Conservation (phyloP, 2,797 vertebrate species). For the Mormyrops boulengeri region DNA sequence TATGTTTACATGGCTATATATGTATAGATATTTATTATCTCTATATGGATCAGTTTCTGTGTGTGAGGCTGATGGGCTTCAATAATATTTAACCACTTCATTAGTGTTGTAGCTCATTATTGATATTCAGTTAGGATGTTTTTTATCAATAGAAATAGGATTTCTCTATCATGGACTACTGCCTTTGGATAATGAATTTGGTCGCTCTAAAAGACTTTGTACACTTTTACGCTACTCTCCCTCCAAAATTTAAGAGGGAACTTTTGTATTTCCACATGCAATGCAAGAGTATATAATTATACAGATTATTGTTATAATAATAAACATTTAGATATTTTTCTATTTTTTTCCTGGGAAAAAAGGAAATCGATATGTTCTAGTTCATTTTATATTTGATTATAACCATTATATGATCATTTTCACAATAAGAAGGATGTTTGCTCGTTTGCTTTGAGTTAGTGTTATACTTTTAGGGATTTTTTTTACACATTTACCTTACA, state of each 20-base stretch:
- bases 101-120: slow-evolving; percentile 11
- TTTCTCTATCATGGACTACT: slow-evolving; percentile 15
- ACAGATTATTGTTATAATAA: slow-evolving; percentile 17
- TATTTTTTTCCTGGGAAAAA: slow-evolving; percentile 13
- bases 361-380: background rate
- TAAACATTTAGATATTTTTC: slow-evolving; percentile 28
- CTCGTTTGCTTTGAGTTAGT: slow-evolving; percentile 15
- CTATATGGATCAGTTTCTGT: slow-evolving; percentile 14
- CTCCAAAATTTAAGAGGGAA: slow-evolving; percentile 35
- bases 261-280: slow-evolving; percentile 46
- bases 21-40: slow-evolving; percentile 20
- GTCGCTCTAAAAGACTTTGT: slow-evolving; percentile 49
- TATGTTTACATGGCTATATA: slow-evolving; percentile 23
- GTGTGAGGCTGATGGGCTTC: background rate
- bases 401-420: background rate
- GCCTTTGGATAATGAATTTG: slow-evolving; percentile 10
- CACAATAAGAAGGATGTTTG: background rate
- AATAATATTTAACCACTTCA: slow-evolving; percentile 15
- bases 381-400: slow-evolving; percentile 14
- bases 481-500: slow-evolving; percentile 25
- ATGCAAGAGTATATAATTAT: slow-evolving; percentile 19
- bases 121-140: slow-evolving; percentile 7
- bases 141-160: slow-evolving; percentile 12
- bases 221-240: slow-evolving; percentile 51
- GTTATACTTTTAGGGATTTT: slow-evolving; percentile 12